These are phyloP conservation scores for Campopleginae sp. DNA, from an alignment of 2,888 invertebrate species.

Conservation along the genomic window DNA sequence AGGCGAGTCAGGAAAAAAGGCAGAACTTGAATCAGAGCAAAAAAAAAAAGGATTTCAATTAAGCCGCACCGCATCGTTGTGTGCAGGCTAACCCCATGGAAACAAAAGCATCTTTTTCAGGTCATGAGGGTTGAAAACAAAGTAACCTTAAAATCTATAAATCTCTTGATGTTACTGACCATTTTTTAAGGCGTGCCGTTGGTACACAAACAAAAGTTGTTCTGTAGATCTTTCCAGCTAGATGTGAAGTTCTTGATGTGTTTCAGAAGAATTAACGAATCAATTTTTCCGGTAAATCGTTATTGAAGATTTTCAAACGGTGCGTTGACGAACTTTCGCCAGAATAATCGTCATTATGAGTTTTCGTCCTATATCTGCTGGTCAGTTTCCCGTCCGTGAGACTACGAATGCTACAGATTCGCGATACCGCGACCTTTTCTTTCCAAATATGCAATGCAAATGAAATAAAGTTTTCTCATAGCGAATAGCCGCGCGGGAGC, in stretches of 20 bases:
- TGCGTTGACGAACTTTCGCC: background rate
- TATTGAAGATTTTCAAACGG: background rate
- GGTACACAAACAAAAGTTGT: conserved; percentile 57
- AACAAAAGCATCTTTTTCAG: conserved; percentile 32
- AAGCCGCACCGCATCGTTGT: conserved; percentile 49
- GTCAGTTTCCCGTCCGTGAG: background rate
- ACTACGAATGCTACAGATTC: background rate
- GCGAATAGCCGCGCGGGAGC: background rate
- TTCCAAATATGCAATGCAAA: background rate
- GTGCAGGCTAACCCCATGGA: conserved; percentile 32
- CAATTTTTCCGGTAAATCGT: background rate
- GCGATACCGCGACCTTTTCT: background rate
- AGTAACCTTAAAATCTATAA: conserved; percentile 63
- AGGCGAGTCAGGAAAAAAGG: conserved; percentile 44
- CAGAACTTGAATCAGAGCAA: conserved; percentile 7
- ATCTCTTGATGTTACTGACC: conserved; percentile 57
- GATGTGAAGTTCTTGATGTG: conserved; percentile 27
- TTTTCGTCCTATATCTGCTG: background rate
- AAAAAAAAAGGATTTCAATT: conserved; percentile 63
- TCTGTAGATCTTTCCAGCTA: conserved; percentile 68
- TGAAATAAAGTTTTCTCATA: background rate
- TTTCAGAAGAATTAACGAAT: background rate
- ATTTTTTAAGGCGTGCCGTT: conserved; percentile 60
- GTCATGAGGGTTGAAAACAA: conserved; percentile 15
- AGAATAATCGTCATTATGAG: background rate